Percentiles rank a stretch among this genome's conserved stretches.
These are phyloP conservation scores for Heliopora coerulea DNA, from an alignment of 92 coral and sea anemone species.

Conservation along the genomic window DNA sequence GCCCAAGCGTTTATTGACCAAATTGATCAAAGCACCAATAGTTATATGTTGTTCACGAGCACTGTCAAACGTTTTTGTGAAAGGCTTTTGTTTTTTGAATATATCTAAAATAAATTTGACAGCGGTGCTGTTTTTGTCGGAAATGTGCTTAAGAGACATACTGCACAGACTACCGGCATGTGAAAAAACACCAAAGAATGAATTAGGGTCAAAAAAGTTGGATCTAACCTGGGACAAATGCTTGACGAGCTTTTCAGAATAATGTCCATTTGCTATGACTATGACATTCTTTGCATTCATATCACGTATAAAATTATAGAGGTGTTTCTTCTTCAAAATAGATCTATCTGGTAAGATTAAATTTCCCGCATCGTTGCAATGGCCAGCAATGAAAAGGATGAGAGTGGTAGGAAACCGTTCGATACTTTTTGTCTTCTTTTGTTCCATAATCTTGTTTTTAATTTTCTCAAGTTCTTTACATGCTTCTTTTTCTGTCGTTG, in stretches of 20 bases:
- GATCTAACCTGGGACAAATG: neutral
- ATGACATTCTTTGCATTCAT: constrained; percentile 14
- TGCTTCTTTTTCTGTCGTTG: constrained; percentile 10
- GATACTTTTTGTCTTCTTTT: neutral
- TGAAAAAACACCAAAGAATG: constrained; percentile 31
- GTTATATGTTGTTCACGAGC: neutral
- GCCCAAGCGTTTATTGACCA: constrained; percentile 20
- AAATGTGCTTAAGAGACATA: constrained; percentile 1
- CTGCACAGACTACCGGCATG: constrained; percentile 15
- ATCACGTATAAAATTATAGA: constrained; percentile 10
- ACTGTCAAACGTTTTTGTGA: neutral
- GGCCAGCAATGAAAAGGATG: constrained; percentile 22
- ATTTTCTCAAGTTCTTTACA: neutral
- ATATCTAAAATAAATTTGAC: constrained; percentile 23
- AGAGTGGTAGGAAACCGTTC: constrained; percentile 12
- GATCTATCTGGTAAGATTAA: constrained; percentile 3
- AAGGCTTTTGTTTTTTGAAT: neutral
- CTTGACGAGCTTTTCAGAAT: constrained; percentile 30
- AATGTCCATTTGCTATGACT: constrained; percentile 17
- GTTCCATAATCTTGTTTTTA: constrained; percentile 13
- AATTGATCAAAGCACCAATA: neutral
- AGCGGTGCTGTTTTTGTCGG: constrained; percentile 9
- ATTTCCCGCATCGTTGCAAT: constrained; percentile 29
- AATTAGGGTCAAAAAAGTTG: neutral
- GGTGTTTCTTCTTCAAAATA: constrained; percentile 25